Evolutionary conservation across 2,113 vertebrate species (phyloP).

Genomic region (Toxotes chatareus): DNA sequence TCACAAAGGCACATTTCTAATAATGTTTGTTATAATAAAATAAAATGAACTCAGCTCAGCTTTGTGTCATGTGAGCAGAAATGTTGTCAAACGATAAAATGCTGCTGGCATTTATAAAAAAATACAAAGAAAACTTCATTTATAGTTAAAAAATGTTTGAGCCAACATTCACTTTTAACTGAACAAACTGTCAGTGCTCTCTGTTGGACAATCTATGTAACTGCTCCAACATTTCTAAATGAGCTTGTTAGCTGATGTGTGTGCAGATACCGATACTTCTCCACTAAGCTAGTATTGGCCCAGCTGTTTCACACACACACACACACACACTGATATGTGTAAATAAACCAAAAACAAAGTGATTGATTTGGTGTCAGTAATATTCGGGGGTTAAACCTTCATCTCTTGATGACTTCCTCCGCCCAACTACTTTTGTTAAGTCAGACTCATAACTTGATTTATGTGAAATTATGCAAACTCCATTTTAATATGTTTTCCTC

Average conservation of each 20-base stretch:
- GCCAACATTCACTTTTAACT: too few species aligned
- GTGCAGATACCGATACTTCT: background rate
- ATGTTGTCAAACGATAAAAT: too few species aligned
- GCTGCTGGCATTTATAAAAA: too few species aligned
- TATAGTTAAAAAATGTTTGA: too few species aligned
- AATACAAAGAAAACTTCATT: too few species aligned
- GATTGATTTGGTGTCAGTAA: background rate
- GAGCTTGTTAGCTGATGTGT: background rate
- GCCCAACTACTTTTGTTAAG: too few species aligned
- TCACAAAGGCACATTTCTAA: too few species aligned
- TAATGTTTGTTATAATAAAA: too few species aligned
- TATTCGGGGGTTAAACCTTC: background rate
- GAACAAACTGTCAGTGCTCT: background rate
- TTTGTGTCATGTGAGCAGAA: too few species aligned
- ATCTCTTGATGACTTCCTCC: background rate
- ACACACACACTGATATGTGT: background rate
- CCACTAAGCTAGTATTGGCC: too few species aligned
- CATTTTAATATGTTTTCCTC: conserved; percentile 9
- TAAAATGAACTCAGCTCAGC: too few species aligned
- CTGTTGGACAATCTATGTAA: background rate
- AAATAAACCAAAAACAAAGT: conserved; percentile 1
- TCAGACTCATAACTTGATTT: background rate
- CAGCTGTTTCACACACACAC: background rate
- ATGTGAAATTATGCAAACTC: background rate
- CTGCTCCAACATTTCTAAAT: background rate